Conservation (phyloP, 2,888 invertebrate genomes). For the Dasysyrphus albostriatus region DNA sequence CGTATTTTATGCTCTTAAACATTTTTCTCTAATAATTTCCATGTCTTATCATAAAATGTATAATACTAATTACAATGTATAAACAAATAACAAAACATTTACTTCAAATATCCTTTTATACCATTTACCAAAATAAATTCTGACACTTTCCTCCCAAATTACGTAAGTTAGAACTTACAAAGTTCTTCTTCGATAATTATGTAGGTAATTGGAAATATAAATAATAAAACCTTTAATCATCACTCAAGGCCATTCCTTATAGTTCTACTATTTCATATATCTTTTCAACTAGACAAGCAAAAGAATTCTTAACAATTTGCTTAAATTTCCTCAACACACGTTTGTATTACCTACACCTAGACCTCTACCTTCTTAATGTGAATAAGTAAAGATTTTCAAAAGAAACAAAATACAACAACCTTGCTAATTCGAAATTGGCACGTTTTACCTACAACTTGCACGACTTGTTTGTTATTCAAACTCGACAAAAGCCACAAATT, state of each 20-base stretch:
- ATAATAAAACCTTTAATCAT: constrained; percentile 5
- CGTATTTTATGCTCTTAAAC: no score
- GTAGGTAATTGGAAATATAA: background rate
- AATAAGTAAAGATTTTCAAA: constrained; percentile 2
- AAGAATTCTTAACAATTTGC: background rate
- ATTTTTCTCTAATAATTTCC: no score
- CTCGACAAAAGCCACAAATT: constrained; percentile 66
- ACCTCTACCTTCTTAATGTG: background rate
- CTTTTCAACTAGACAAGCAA: background rate
- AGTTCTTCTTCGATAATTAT: no score
- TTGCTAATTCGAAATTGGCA: constrained; percentile 42
- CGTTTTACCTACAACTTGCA: constrained; percentile 21
- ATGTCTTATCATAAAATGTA: no score
- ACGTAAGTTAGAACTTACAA: no score
- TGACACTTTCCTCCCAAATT: no score
- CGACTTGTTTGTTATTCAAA: constrained; percentile 29
- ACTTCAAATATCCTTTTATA: no score
- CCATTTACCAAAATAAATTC: no score
- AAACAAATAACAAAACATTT: no score
- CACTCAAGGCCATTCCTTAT: background rate
- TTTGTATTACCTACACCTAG: background rate
- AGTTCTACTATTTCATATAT: background rate
- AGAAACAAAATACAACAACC: constrained; percentile 36
- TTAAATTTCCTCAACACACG: constrained; percentile 11
- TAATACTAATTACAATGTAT: no score